Evolutionary conservation across 2,888 invertebrate species (phyloP).

Genomic region (Ferdinandea cuprea): DNA sequence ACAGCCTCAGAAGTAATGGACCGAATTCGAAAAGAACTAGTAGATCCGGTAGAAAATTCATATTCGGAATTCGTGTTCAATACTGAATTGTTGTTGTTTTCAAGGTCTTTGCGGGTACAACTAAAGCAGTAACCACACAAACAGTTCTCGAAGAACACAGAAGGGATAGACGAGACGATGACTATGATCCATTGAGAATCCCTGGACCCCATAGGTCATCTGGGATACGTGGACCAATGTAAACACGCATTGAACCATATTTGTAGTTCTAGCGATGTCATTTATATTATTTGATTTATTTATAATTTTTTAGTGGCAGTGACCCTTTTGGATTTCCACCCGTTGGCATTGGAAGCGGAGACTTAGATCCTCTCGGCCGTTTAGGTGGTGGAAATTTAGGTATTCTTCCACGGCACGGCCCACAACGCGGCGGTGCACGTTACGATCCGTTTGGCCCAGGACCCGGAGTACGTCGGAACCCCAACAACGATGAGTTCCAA

Average conservation of each 20-base stretch:
- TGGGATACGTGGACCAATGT: conserved; percentile 76
- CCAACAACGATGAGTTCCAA: conserved; percentile 88
- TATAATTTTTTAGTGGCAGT: conserved; percentile 63
- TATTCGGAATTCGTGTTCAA: no score
- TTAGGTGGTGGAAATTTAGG: conserved; percentile 81
- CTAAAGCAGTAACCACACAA: conserved; percentile 80
- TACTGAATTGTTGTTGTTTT: conserved; percentile 1
- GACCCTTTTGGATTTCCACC: conserved; percentile 81
- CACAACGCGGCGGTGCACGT: conserved; percentile 85
- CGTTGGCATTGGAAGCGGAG: conserved; percentile 87
- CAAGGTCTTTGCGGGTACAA: conserved; percentile 80
- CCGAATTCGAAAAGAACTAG: conserved; percentile 86
- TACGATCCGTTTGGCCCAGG: conserved; percentile 92
- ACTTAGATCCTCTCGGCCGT: conserved; percentile 90
- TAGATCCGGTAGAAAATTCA: conserved; percentile 85
- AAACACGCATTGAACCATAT: no score
- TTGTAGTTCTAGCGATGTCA: neutral
- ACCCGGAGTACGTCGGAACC: conserved; percentile 83
- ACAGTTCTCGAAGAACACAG: conserved; percentile 74
- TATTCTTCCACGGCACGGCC: conserved; percentile 75
- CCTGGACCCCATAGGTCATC: conserved; percentile 32
- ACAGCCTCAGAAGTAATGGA: conserved; percentile 86
- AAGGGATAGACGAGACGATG: conserved; percentile 36
- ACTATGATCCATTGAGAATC: conserved; percentile 78
- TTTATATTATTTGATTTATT: neutral